Evolutionary conservation across 2,888 invertebrate genomes (phyloP).

Genomic region (Cabera pusaria): DNA sequence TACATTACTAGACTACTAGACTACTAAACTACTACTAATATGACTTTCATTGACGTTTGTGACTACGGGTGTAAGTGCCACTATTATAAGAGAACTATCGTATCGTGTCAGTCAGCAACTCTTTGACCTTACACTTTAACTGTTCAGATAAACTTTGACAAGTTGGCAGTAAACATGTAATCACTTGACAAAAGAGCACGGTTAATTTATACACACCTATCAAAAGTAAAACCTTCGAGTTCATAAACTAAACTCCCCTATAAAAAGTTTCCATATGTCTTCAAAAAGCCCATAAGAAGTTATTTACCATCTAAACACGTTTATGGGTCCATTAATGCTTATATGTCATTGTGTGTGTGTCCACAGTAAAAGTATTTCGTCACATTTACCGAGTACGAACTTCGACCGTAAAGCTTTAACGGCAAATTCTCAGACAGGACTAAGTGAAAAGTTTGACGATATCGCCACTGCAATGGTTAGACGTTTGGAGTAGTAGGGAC

Average conservation of each 20-base stretch:
- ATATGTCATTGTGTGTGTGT: slow-evolving; percentile 22
- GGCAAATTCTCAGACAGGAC: slow-evolving; percentile 60
- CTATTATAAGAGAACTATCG: too few species aligned
- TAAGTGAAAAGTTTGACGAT: slow-evolving; percentile 72
- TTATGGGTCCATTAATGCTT: slow-evolving; percentile 25
- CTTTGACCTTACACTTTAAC: too few species aligned
- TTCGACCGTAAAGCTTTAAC: slow-evolving; percentile 55
- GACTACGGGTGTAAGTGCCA: too few species aligned
- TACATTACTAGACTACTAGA: too few species aligned
- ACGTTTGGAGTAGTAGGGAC: slow-evolving; percentile 9
- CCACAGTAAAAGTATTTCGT: slow-evolving; percentile 24
- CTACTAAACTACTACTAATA: too few species aligned
- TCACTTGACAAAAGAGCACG: too few species aligned
- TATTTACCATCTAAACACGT: slow-evolving; percentile 24
- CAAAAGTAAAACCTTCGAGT: neutral
- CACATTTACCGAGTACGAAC: slow-evolving; percentile 37
- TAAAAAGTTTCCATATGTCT: slow-evolving; percentile 6
- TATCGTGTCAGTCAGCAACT: too few species aligned
- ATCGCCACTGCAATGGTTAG: slow-evolving; percentile 9
- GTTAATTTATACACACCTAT: too few species aligned
- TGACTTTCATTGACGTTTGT: too few species aligned
- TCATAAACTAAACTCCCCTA: neutral
- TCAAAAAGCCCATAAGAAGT: slow-evolving; percentile 20
- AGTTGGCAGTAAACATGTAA: too few species aligned
- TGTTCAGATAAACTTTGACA: too few species aligned